Percentiles rank a stretch among this genome's conserved stretches.
phyloP scores from a whole-genome alignment of 2,113 vertebrate genomes.

The Centrocercus urophasianus region DNA sequence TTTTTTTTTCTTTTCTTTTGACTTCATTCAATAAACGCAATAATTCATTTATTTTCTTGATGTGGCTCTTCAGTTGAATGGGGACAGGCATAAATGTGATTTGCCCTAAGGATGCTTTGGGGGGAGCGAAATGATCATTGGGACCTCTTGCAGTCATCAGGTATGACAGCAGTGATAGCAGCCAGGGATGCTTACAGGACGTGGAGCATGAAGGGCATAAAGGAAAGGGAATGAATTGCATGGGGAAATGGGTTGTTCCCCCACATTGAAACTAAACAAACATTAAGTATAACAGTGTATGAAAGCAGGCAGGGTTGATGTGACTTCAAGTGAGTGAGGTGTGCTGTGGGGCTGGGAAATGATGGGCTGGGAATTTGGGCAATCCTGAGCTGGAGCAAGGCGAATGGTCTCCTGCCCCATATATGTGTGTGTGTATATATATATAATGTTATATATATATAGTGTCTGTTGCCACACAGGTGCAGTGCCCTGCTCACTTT shows the following conservation, averaged over 20 bases:
- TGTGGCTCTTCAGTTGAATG: not conserved
- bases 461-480: no score
- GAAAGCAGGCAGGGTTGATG: rapidly evolving
- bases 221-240: not conserved
- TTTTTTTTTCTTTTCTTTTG: not conserved
- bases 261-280: not conserved
- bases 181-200: not conserved
- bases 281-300: rapidly evolving
- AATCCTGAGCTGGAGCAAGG: not conserved
- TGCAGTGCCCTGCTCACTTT: not conserved
- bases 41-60: not conserved
- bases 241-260: not conserved
- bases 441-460: not conserved
- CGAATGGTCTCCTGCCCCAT: no score
- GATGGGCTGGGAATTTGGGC: not conserved
- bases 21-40: not conserved
- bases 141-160: not conserved
- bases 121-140: not conserved
- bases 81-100: not conserved
- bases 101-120: not conserved
- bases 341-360: not conserved
- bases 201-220: rapidly evolving
- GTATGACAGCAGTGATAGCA: not conserved
- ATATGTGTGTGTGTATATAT: not conserved
- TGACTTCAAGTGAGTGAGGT: not conserved